Base-by-base conservation (phyloP, 2,113 vertebrate species). In the Coryphaenoides rupestris region DNA sequence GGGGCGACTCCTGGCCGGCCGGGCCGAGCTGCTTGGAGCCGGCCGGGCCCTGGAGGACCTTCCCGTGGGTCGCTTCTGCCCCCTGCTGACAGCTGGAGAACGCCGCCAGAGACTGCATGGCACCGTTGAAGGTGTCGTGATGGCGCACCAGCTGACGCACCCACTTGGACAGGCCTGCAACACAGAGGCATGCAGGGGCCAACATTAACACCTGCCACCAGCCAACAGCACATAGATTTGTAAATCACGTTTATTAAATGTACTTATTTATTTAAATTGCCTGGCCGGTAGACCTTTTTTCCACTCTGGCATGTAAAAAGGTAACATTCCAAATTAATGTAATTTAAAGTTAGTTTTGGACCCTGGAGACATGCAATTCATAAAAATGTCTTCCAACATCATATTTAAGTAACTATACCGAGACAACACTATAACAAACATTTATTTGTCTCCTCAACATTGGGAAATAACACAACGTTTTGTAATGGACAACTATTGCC, bases 131-230 rank as follows among this genome's bases (percentile, higher is more conserved):
- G n/a, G 63, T 89, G n/a, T 86, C 76, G 19, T 98, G 93, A 82
- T 98, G 96, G 73, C 81, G 90, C 62, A 98, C 79, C 3, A 96
- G 91, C 74, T 96, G 96, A 4, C 96, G 94, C 21, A 99, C 91
- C 97, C 97, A 99, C 77, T 98, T 98, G 6, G 96, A 98, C 65
- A 99, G 82, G 14, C 96, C 97, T 99, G 73, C 65, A 49, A 23
- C 2, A 33, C 55, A 71, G 19, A 68, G 19, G 55, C 49, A 69
- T n/a, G n/a, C n/a, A 16, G 14, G 19, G 19, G 7, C 16, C 19
- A 28, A 3, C 1, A 40, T 40, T 40, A 40, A 0, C 33, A 7
- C 33, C 33, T 1, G 33, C 5, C 33, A 40, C 33, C 33, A 40
- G 5, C 33, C 33, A 40, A 40, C 7, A 12, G 33, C 33, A 40